phyloP scores from a whole-genome alignment of 2,797 vertebrate genomes.

The Psittacula derbiana region DNA sequence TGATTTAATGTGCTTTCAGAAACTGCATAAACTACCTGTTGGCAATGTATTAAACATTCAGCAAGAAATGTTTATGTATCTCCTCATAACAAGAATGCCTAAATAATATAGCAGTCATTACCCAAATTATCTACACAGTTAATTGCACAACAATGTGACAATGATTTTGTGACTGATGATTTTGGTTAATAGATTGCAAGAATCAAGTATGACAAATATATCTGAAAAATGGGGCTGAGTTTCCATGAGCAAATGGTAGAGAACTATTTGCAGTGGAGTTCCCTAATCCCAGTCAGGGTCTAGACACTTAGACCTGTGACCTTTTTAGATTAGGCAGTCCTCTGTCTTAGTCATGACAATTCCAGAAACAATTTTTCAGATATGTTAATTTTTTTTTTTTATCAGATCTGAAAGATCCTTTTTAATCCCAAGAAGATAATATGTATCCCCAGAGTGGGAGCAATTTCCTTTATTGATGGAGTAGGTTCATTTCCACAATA shows the following conservation, averaged over 20 bases:
- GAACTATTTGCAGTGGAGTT: not conserved
- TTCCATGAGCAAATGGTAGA: not conserved
- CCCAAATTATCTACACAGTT: constrained; percentile 22
- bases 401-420: not conserved
- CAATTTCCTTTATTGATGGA: not conserved
- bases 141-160: not conserved
- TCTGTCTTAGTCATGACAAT: not conserved
- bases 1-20: constrained; percentile 58
- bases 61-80: constrained; percentile 11
- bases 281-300: not conserved
- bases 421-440: not conserved
- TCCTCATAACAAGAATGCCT: not conserved
- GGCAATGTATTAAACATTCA: constrained; percentile 37
- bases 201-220: not conserved
- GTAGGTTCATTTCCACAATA: not conserved
- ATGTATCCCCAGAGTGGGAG: not conserved
- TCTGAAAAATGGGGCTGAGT: not conserved
- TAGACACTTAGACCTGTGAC: not conserved
- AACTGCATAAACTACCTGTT: constrained; percentile 22
- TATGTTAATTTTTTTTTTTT: not conserved
- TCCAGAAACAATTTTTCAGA: not conserved
- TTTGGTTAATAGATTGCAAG: constrained; percentile 16
- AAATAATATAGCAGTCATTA: constrained; percentile 27
- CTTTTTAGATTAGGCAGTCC: not conserved
- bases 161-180: constrained; percentile 7